phyloP scores from a whole-genome alignment of 2,113 vertebrate genomes.

The Accipiter cooperii region DNA sequence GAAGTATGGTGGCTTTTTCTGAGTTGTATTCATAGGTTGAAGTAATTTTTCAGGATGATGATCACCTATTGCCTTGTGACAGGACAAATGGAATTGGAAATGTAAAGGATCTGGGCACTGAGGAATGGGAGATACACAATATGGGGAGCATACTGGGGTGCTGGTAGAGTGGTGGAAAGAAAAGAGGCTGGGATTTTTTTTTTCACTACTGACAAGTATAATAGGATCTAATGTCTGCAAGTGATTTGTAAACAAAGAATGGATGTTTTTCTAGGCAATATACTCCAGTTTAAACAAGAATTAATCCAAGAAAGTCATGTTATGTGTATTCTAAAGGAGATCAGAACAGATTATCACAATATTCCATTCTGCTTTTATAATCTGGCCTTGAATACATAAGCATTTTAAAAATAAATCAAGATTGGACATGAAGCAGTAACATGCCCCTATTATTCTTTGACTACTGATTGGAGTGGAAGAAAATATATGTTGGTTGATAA shows the following conservation, averaged over 20 bases:
- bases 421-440: not conserved
- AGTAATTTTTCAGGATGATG: not conserved
- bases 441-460: not conserved
- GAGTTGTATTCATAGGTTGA: not conserved
- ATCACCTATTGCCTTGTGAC: not conserved
- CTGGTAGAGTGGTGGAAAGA: not conserved
- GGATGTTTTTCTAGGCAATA: constrained; percentile 19
- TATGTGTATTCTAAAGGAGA: constrained; percentile 45
- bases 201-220: not conserved
- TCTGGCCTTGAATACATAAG: constrained; percentile 20
- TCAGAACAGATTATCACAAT: constrained; percentile 48
- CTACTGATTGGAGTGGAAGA: not conserved
- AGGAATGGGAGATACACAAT: not conserved
- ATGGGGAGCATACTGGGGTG: not conserved
- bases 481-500: not conserved
- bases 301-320: constrained; percentile 42
- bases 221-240: constrained; percentile 3
- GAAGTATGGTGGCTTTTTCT: not conserved
- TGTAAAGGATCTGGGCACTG: not conserved
- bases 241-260: constrained; percentile 25
- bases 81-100: not conserved
- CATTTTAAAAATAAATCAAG: constrained; percentile 42
- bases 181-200: not conserved
- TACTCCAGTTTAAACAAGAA: constrained; percentile 25
- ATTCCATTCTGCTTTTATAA: constrained; percentile 22